Conservation (phyloP, 1,140 invertebrate genomes). For the Eriocheir sinensis region DNA sequence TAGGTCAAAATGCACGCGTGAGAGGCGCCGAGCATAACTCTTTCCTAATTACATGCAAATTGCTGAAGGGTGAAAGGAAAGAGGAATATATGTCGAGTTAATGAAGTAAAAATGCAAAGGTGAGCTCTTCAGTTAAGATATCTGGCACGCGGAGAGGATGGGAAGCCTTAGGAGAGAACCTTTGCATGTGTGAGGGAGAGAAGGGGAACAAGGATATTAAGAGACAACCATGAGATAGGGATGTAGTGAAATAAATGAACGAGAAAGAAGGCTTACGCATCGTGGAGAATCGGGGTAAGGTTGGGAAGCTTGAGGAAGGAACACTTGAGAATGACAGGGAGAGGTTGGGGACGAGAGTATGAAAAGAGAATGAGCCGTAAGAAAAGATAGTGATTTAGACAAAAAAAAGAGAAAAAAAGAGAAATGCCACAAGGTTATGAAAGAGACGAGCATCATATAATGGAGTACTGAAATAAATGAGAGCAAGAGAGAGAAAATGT, state of each 20-base stretch:
- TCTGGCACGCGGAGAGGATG: too few relatives aligned
- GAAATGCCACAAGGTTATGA: too few relatives aligned
- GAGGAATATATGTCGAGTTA: not conserved
- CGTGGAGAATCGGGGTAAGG: not conserved
- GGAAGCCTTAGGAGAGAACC: too few relatives aligned
- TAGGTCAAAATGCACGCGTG: not conserved
- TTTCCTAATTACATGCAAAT: constrained; percentile 6
- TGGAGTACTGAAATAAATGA: not conserved
- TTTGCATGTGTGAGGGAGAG: too few relatives aligned
- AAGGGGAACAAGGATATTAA: too few relatives aligned
- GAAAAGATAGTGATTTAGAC: not conserved
- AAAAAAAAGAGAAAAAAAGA: not conserved
- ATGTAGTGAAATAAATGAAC: too few relatives aligned
- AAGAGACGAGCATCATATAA: not conserved
- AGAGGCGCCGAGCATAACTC: not conserved
- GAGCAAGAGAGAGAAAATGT: not conserved
- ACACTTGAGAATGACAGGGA: too few relatives aligned
- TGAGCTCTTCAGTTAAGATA: not conserved
- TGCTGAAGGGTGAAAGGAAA: not conserved
- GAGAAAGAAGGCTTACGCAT: too few relatives aligned
- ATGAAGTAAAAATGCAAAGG: constrained; percentile 25
- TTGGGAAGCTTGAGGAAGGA: too few relatives aligned
- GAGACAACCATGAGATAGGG: too few relatives aligned
- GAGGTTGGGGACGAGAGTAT: too few relatives aligned
- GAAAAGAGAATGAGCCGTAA: too few relatives aligned